Percentiles rank a stretch among this genome's conserved stretches.
phyloP scores from a whole-genome alignment of 1,140 invertebrate genomes.

The Drosophila tristis region DNA sequence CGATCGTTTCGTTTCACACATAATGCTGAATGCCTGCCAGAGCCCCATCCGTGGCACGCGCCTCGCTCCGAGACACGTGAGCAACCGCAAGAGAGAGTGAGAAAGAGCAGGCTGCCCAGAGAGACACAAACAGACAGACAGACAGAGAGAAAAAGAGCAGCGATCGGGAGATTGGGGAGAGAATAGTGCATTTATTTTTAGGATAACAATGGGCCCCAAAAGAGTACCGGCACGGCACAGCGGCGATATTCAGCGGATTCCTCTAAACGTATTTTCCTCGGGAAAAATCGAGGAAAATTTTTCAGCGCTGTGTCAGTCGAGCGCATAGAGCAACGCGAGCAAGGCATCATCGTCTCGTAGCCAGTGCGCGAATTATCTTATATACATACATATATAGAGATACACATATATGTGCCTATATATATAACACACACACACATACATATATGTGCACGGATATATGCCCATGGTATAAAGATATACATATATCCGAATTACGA shows the following conservation, averaged over 20 bases:
- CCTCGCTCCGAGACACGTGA: conserved; percentile 58
- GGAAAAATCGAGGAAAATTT: conserved; percentile 67
- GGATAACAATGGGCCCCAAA: conserved; percentile 74
- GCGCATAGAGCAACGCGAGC: conserved; percentile 74
- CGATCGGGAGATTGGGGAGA: conserved; percentile 8
- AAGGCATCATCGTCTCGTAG: conserved; percentile 49
- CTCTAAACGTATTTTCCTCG: conserved; percentile 34
- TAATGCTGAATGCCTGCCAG: conserved; percentile 22
- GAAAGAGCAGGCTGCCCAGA: background rate
- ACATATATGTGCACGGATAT: conserved; percentile 40
- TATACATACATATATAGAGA: conserved; percentile 23
- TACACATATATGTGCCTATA: conserved; percentile 39
- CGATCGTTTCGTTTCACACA: conserved; percentile 65
- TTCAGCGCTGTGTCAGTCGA: conserved; percentile 64
- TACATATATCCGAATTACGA: conserved; percentile 29
- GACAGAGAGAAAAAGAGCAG: conserved; percentile 15
- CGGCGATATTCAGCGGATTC: conserved; percentile 53
- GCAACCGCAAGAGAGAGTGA: conserved; percentile 28
- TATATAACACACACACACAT: conserved; percentile 29
- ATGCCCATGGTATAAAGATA: conserved; percentile 32
- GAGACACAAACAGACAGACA: conserved; percentile 5
- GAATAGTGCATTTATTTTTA: conserved; percentile 71
- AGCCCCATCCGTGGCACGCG: conserved; percentile 55
- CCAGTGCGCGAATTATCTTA: conserved; percentile 65
- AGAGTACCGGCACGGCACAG: conserved; percentile 36